Percentiles rank a stretch among this genome's conserved stretches.
Evolutionary conservation across 2,113 vertebrate genomes (phyloP).

Genomic region (Centropristis striata): DNA sequence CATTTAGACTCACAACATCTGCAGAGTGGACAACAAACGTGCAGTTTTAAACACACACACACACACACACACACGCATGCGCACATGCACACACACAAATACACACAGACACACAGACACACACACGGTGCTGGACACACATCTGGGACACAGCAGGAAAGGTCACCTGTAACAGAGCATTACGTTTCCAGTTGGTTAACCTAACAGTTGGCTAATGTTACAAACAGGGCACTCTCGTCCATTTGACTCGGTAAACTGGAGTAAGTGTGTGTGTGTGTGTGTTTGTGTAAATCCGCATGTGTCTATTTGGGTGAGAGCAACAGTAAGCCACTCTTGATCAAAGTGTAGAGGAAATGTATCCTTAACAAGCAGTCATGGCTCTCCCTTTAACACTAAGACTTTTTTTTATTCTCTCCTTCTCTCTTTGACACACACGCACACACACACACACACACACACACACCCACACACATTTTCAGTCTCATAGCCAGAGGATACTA

Average conservation of each 20-base stretch:
- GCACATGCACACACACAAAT: slow-evolving; percentile 9
- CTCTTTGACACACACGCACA: background rate
- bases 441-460: background rate
- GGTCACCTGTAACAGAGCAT: slow-evolving; percentile 60
- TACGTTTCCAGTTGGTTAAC: slow-evolving; percentile 47
- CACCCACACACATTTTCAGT: slow-evolving; percentile 4
- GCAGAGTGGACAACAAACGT: slow-evolving; percentile 6
- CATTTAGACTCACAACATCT: background rate
- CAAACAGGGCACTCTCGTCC: slow-evolving; percentile 38
- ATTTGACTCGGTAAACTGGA: slow-evolving; percentile 42
- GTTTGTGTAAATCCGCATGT: background rate
- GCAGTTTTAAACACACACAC: slow-evolving; percentile 10
- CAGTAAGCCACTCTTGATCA: slow-evolving; percentile 31
- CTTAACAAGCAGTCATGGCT: slow-evolving; percentile 32
- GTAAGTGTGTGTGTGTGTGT: slow-evolving; percentile 13
- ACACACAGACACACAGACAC: slow-evolving; percentile 15
- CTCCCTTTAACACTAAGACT: slow-evolving; percentile 35
- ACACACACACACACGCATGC: too few species aligned
- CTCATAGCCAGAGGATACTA: slow-evolving; percentile 48
- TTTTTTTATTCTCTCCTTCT: background rate
- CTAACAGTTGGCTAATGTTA: slow-evolving; percentile 40
- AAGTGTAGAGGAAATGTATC: slow-evolving; percentile 42
- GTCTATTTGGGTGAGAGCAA: slow-evolving; percentile 5
- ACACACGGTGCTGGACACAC: slow-evolving; percentile 14
- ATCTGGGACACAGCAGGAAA: slow-evolving; percentile 42